Conservation (phyloP, 1,140 invertebrate genomes). For the Cydia pomonella region DNA sequence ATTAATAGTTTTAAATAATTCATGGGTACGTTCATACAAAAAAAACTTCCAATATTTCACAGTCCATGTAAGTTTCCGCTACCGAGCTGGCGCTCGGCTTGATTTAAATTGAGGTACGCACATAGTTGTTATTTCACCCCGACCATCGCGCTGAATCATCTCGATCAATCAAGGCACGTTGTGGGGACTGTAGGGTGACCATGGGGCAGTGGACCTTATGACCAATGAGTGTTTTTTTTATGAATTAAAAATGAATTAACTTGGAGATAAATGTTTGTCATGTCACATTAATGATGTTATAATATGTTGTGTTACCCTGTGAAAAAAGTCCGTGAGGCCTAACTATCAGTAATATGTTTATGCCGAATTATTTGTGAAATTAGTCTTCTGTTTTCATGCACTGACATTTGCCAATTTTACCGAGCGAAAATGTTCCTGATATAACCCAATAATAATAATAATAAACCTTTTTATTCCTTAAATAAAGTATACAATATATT, state of each 20-base stretch:
- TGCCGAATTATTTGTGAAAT: too few relatives aligned
- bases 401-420: not conserved
- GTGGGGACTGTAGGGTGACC: conserved; percentile 9
- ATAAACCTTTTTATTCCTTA: too few relatives aligned
- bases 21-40: not conserved
- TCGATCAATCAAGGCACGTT: conserved; percentile 29
- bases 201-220: not conserved
- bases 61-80: conserved; percentile 2
- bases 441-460: too few relatives aligned
- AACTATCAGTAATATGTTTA: too few relatives aligned
- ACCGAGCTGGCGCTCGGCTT: not conserved
- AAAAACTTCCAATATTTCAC: not conserved
- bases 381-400: too few relatives aligned
- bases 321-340: too few relatives aligned
- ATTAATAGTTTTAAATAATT: too few relatives aligned
- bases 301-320: too few relatives aligned
- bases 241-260: too few relatives aligned
- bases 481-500: too few relatives aligned
- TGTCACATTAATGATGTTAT: too few relatives aligned
- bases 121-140: conserved; percentile 30
- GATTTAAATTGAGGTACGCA: conserved; percentile 32
- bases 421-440: not conserved
- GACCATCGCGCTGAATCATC: conserved; percentile 25
- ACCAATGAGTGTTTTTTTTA: not conserved
- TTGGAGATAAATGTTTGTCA: too few relatives aligned